phyloP scores from a whole-genome alignment of 2,113 vertebrate genomes.

The Puffinus mauretanicus region DNA sequence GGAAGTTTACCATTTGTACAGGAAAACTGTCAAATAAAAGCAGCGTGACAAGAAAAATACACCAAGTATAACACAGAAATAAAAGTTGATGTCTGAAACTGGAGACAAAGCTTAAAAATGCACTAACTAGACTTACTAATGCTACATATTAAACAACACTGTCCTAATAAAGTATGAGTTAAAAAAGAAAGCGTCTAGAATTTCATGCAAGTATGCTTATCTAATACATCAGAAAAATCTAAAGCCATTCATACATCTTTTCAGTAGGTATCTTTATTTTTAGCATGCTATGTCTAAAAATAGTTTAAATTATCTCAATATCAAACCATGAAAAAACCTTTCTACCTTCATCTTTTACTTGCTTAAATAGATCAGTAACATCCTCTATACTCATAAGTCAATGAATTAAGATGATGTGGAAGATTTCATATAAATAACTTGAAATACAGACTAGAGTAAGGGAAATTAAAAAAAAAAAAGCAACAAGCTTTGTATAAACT shows the following conservation, averaged over 20 bases:
- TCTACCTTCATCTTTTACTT: background rate
- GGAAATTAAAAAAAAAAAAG: background rate
- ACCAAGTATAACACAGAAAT: background rate
- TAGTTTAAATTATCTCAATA: background rate
- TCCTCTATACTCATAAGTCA: background rate
- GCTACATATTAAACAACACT: background rate
- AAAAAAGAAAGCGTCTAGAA: background rate
- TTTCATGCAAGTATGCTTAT: background rate
- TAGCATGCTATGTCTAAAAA: background rate
- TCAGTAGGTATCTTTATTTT: background rate
- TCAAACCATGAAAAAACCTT: background rate
- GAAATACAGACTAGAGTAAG: background rate
- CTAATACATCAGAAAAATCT: background rate
- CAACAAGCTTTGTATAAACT: background rate
- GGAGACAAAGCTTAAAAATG: background rate
- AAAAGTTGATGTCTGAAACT: background rate
- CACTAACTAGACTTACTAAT: background rate
- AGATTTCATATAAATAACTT: background rate
- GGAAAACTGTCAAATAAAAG: background rate
- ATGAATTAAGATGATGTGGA: background rate
- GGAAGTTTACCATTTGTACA: background rate
- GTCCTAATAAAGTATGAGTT: background rate
- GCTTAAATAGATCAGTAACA: background rate
- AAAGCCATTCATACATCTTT: background rate
- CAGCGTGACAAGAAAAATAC: background rate